Evolutionary conservation across 2,888 invertebrate genomes (phyloP).

Genomic region (Listrodromus nycthemerus): DNA sequence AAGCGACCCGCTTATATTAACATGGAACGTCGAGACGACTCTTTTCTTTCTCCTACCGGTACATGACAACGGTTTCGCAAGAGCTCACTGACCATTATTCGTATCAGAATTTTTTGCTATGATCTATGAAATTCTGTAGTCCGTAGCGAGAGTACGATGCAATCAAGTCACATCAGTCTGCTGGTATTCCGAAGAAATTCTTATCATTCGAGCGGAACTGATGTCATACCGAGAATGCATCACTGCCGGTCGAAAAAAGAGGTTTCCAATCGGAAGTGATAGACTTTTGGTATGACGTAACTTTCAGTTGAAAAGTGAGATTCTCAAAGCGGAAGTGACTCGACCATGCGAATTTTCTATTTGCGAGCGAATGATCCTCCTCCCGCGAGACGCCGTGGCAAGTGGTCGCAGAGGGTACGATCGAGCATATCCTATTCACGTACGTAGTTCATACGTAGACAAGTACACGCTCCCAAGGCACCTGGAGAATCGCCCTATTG

Average conservation of each 20-base stretch:
- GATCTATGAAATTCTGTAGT: too few relatives aligned
- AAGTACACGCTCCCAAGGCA: conserved; percentile 33
- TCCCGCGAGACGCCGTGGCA: conserved; percentile 36
- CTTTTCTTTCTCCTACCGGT: conserved; percentile 13
- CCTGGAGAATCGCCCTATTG: conserved; percentile 58
- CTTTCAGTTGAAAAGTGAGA: too few relatives aligned
- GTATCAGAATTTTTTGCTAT: not conserved
- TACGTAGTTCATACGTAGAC: conserved; percentile 1
- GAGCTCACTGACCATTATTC: conserved; percentile 17
- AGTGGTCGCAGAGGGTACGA: conserved; percentile 12
- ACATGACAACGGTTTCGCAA: conserved; percentile 21
- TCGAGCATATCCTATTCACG: not conserved
- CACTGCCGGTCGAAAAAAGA: too few relatives aligned
- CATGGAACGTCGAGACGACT: conserved; percentile 14
- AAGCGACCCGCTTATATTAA: conserved; percentile 38
- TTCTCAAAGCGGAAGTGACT: not conserved
- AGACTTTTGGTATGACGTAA: too few relatives aligned
- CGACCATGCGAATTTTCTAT: conserved; percentile 30
- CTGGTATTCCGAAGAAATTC: too few relatives aligned
- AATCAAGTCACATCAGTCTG: too few relatives aligned
- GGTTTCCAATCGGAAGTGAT: too few relatives aligned
- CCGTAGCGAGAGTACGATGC: too few relatives aligned
- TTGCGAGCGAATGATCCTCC: conserved; percentile 37
- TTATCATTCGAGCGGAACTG: too few relatives aligned
- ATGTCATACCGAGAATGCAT: too few relatives aligned